phyloP scores from a whole-genome alignment of 2,888 invertebrate species.

The Therioaphis trifolii region DNA sequence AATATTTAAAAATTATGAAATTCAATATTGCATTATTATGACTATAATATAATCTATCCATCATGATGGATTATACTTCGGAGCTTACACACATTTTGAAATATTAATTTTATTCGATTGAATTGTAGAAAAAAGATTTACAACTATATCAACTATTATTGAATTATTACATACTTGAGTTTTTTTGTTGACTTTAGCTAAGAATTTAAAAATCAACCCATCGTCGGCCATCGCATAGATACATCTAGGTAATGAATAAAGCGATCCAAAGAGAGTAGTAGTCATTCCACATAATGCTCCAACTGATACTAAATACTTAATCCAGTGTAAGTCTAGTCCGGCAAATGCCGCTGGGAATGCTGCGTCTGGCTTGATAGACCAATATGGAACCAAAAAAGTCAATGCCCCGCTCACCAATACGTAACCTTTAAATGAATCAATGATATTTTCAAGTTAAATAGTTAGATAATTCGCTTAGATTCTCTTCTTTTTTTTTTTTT shows the following conservation, averaged over 20 bases:
- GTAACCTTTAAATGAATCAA: constrained; percentile 72
- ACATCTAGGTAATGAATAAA: constrained; percentile 86
- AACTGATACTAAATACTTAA: constrained; percentile 82
- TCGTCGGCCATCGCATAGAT: constrained; percentile 93
- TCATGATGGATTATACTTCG: too few species aligned
- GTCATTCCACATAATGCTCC: constrained; percentile 95
- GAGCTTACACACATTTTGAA: too few species aligned
- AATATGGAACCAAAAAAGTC: constrained; percentile 84
- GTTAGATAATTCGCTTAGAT: too few species aligned
- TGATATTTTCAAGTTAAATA: too few species aligned
- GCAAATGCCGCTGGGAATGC: constrained; percentile 85
- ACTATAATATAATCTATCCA: too few species aligned
- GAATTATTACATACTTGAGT: constrained; percentile 75
- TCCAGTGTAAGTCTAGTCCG: constrained; percentile 81
- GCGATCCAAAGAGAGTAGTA: constrained; percentile 84
- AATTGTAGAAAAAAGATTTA: too few species aligned
- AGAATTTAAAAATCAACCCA: constrained; percentile 83
- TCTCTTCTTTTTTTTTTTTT: too few species aligned
- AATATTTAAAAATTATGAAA: too few species aligned
- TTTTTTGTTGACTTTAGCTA: constrained; percentile 80
- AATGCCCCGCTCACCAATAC: constrained; percentile 84
- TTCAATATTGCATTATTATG: too few species aligned
- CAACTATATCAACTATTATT: background rate
- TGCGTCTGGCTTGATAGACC: constrained; percentile 79
- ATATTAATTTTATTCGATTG: too few species aligned